Evolutionary conservation across 2,113 vertebrate genomes (phyloP).

Genomic region (Misgurnus anguillicaudatus): DNA sequence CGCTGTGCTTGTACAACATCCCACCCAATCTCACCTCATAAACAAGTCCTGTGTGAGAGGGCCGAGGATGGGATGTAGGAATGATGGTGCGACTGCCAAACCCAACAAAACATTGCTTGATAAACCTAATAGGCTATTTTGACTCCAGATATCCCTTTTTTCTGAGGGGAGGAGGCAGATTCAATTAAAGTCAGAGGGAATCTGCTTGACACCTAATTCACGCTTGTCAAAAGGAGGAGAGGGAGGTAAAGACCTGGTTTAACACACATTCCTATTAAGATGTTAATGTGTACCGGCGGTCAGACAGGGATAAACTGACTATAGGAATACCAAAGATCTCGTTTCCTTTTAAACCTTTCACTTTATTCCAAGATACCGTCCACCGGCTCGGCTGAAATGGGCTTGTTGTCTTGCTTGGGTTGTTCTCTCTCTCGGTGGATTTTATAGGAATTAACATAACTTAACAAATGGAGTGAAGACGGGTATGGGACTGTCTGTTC

Average conservation of each 20-base stretch:
- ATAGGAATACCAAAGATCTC: slow-evolving; percentile 37
- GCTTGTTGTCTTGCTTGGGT: slow-evolving; percentile 29
- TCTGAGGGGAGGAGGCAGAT: slow-evolving; percentile 81
- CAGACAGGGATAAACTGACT: slow-evolving; percentile 41
- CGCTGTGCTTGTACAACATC: slow-evolving; percentile 57
- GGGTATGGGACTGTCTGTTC: slow-evolving; percentile 37
- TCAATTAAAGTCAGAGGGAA: slow-evolving; percentile 95
- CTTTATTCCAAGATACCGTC: slow-evolving; percentile 20
- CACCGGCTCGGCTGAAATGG: slow-evolving; percentile 16
- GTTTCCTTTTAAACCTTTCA: slow-evolving; percentile 22
- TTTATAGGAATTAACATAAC: slow-evolving; percentile 56
- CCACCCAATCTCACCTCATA: slow-evolving; percentile 57
- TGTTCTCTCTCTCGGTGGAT: slow-evolving; percentile 29
- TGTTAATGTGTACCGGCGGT: slow-evolving; percentile 79
- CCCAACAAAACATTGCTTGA: slow-evolving; percentile 86
- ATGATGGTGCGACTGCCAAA: slow-evolving; percentile 61
- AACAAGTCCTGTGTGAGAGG: slow-evolving; percentile 51
- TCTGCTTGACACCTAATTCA: slow-evolving; percentile 94
- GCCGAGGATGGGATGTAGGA: slow-evolving; percentile 27
- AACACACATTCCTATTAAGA: slow-evolving; percentile 87
- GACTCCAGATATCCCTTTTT: slow-evolving; percentile 78
- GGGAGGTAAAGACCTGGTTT: slow-evolving; percentile 77
- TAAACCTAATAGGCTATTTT: slow-evolving; percentile 91
- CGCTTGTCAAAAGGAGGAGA: slow-evolving; percentile 80
- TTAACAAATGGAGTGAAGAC: slow-evolving; percentile 50